Evolutionary conservation across 2,113 vertebrate species (phyloP).

Genomic region (Trachemys scripta): DNA sequence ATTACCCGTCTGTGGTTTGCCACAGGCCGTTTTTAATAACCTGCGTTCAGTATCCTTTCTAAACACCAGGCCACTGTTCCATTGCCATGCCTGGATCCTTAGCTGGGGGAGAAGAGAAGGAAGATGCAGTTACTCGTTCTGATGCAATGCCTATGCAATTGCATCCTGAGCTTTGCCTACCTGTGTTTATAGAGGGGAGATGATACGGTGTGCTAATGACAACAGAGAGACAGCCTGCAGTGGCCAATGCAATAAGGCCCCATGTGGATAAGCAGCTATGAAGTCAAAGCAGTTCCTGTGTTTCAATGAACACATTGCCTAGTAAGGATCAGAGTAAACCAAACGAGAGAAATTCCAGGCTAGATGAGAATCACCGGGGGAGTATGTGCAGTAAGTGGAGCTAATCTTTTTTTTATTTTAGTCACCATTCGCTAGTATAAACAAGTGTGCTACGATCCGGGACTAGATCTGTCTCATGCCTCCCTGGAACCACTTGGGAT

Average conservation of each 20-base stretch:
- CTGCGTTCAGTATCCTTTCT: background rate
- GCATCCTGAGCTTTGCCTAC: background rate
- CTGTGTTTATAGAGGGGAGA: background rate
- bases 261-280: background rate
- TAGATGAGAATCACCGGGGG: background rate
- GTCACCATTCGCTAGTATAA: background rate
- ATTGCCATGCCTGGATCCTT: background rate
- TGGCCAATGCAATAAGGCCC: background rate
- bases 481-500: fast-evolving
- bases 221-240: background rate
- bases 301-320: background rate
- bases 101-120: background rate
- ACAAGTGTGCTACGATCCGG: fast-evolving
- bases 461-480: background rate
- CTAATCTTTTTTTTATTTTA: background rate
- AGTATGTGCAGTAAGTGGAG: background rate
- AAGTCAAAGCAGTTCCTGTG: background rate
- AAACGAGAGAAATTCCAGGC: background rate
- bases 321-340: background rate
- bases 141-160: background rate
- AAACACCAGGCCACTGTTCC: fast-evolving
- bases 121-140: background rate
- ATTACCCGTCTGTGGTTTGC: background rate
- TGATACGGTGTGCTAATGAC: background rate
- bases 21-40: fast-evolving